Evolutionary conservation across 2,797 vertebrate species (phyloP).

Genomic region (Amblyopsis hoosieri): DNA sequence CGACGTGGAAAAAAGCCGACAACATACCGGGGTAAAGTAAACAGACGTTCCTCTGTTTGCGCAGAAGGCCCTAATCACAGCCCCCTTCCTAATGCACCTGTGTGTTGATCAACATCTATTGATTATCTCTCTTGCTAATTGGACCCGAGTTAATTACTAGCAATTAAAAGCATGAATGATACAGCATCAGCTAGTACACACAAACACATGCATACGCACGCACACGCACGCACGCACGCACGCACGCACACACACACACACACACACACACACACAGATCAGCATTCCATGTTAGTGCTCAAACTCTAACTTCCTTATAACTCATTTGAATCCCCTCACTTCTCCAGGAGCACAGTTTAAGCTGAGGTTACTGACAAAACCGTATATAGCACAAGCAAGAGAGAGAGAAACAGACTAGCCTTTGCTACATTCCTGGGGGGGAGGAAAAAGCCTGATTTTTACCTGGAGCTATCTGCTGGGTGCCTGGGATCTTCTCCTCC

Average conservation of each 20-base stretch:
- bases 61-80: conserved; percentile 39
- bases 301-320: conserved; percentile 10
- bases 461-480: conserved; percentile 55
- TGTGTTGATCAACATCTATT: conserved; percentile 73
- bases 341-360: conserved; percentile 7
- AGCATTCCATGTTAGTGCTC: conserved; percentile 26
- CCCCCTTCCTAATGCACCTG: conserved; percentile 55
- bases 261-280: conserved; percentile 10
- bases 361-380: conserved; percentile 21
- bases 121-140: conserved; percentile 77
- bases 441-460: conserved; percentile 39
- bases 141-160: conserved; percentile 76
- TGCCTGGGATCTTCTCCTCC: conserved; percentile 57
- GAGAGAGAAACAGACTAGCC: conserved; percentile 30
- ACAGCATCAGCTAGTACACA: conserved; percentile 53
- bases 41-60: conserved; percentile 11
- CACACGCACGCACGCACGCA: neutral
- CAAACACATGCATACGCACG: neutral
- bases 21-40: conserved; percentile 5
- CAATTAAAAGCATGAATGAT: conserved; percentile 79
- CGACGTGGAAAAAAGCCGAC: too few relatives aligned
- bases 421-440: conserved; percentile 32
- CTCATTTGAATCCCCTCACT: conserved; percentile 40
- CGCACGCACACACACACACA: conserved; percentile 6
- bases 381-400: neutral